Conservation (phyloP, 2,888 invertebrate species). For the Mactromeris polynyma region DNA sequence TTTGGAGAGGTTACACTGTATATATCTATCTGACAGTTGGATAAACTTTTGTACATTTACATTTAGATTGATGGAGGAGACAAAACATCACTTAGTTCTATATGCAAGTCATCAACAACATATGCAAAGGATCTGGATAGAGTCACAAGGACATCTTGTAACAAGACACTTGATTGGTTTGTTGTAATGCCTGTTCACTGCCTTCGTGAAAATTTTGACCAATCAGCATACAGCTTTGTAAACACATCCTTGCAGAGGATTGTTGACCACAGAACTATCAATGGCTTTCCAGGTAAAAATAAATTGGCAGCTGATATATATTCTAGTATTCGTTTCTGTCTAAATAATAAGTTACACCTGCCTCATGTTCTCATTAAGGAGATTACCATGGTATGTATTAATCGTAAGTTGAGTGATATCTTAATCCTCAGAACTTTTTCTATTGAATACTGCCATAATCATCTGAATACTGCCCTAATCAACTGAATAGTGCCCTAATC, state of each 20-base stretch:
- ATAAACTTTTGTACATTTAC: not conserved
- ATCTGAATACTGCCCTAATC: too few relatives aligned
- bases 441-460: too few relatives aligned
- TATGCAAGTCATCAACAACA: not conserved
- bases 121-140: not conserved
- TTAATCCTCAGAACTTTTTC: too few relatives aligned
- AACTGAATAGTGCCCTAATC: too few relatives aligned
- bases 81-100: not conserved
- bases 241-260: conserved; percentile 99
- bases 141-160: conserved; percentile 68
- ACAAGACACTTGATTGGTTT: conserved; percentile 91
- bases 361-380: too few relatives aligned
- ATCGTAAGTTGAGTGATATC: too few relatives aligned
- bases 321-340: too few relatives aligned
- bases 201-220: conserved; percentile 98
- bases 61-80: not conserved
- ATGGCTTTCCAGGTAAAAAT: conserved; percentile 93
- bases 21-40: too few relatives aligned
- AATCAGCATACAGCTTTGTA: conserved; percentile 98
- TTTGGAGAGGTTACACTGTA: too few relatives aligned
- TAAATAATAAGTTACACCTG: too few relatives aligned
- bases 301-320: too few relatives aligned
- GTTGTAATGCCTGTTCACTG: conserved; percentile 98
- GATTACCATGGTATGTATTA: too few relatives aligned
- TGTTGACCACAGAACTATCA: conserved; percentile 93